These are phyloP conservation scores for Crenichthys baileyi DNA, from an alignment of 2,797 vertebrate species.

Conservation along the genomic window DNA sequence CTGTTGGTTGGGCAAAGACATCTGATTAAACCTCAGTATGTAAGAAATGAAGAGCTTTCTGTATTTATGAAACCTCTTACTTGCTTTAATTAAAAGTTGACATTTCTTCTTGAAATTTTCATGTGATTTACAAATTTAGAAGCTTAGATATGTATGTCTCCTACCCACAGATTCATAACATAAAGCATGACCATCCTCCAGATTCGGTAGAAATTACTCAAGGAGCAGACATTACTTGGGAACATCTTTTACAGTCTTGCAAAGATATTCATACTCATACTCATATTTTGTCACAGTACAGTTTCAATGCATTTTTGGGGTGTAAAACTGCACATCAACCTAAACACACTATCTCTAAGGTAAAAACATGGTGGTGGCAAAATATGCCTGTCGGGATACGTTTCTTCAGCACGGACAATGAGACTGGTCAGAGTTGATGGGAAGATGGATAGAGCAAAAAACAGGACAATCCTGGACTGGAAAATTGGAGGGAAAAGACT, in stretches of 20 bases:
- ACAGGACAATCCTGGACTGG: no score
- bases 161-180: background rate
- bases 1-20: slow-evolving; percentile 10
- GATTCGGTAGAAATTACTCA: background rate
- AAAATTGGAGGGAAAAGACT: no score
- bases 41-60: slow-evolving; percentile 7
- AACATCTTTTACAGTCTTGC: background rate
- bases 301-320: background rate
- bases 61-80: background rate
- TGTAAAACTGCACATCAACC: no score
- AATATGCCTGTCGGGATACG: no score
- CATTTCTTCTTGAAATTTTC: background rate
- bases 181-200: background rate
- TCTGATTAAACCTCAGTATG: background rate
- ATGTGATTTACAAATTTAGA: background rate
- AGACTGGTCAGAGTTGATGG: no score
- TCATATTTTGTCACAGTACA: background rate
- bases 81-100: background rate
- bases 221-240: background rate
- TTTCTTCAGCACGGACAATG: no score
- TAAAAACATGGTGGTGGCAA: no score
- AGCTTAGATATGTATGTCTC: background rate
- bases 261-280: background rate
- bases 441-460: no score
- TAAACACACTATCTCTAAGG: no score